Percentiles rank a stretch among this genome's conserved stretches.
Evolutionary conservation across 2,888 invertebrate species (phyloP).

Genomic region (Gerris lacustris): DNA sequence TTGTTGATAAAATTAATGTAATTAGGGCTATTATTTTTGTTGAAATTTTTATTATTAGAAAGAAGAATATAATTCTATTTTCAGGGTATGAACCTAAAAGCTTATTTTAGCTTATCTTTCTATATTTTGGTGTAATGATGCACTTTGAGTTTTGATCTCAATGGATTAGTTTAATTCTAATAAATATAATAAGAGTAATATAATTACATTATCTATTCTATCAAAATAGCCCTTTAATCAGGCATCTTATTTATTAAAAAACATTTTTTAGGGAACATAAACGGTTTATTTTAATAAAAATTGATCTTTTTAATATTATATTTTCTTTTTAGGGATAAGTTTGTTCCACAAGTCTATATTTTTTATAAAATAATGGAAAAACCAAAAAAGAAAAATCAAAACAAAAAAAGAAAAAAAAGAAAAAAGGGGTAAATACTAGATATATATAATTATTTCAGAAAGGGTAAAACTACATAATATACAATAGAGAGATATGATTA

Average conservation of each 20-base stretch:
- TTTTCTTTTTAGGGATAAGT: too few relatives aligned
- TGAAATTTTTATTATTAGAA: slow-evolving; percentile 41
- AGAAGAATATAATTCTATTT: slow-evolving; percentile 37
- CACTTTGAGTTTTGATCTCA: slow-evolving; percentile 50
- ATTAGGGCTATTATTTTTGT: slow-evolving; percentile 43
- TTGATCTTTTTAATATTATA: too few relatives aligned
- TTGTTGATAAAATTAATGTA: slow-evolving; percentile 39
- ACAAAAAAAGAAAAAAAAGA: too few relatives aligned
- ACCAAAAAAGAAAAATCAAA: too few relatives aligned
- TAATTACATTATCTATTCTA: slow-evolving; percentile 6
- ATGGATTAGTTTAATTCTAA: slow-evolving; percentile 49
- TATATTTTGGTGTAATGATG: slow-evolving; percentile 50
- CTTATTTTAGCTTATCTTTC: slow-evolving; percentile 14
- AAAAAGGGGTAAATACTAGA: too few relatives aligned
- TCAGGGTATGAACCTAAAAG: slow-evolving; percentile 14
- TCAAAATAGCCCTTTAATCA: slow-evolving; percentile 10
- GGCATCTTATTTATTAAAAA: slow-evolving; percentile 9
- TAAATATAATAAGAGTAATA: slow-evolving; percentile 9
- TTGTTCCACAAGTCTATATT: too few relatives aligned
- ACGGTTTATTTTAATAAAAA: too few relatives aligned
- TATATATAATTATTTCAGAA: too few relatives aligned
- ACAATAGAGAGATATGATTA: too few relatives aligned
- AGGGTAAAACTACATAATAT: too few relatives aligned
- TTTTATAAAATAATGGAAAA: too few relatives aligned
- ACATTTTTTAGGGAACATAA: too few relatives aligned